Conservation (phyloP, 2,113 vertebrate genomes). For the Lates calcarifer region DNA sequence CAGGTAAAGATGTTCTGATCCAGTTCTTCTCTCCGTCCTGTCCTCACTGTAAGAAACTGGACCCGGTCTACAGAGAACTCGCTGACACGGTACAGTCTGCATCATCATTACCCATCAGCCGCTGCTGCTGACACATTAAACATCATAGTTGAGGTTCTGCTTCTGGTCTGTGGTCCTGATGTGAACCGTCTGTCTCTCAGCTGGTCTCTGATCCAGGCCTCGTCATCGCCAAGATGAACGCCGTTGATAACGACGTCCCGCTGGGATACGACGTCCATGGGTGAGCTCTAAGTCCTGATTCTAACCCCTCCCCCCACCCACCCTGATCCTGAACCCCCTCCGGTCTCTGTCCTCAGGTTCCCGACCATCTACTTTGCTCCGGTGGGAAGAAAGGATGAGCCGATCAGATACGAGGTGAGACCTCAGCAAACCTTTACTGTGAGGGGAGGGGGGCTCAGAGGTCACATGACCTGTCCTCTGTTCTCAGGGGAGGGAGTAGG, state of each 20-base stretch:
- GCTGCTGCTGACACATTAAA: background rate
- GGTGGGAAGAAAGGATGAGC: conserved; percentile 76
- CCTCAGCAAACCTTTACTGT: too few relatives aligned
- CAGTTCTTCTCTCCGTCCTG: conserved; percentile 84
- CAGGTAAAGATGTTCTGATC: conserved; percentile 81
- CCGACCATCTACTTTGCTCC: conserved; percentile 83
- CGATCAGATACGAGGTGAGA: conserved; percentile 80
- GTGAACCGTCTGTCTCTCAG: conserved; percentile 53
- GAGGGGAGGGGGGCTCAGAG: too few relatives aligned
- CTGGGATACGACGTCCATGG: conserved; percentile 81
- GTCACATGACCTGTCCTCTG: too few relatives aligned
- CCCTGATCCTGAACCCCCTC: too few relatives aligned
- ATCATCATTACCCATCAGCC: background rate
- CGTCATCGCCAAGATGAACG: conserved; percentile 84
- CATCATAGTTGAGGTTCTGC: background rate
- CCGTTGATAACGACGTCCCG: conserved; percentile 80
- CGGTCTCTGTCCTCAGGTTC: conserved; percentile 68
- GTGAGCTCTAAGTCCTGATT: conserved; percentile 67
- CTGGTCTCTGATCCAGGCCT: conserved; percentile 68
- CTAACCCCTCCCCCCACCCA: too few relatives aligned
- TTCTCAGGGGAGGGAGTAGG: too few relatives aligned
- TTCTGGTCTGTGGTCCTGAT: background rate
- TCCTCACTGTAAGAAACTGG: conserved; percentile 84
- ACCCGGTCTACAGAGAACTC: conserved; percentile 80
- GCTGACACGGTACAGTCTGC: conserved; percentile 70